Percentiles rank a stretch among this genome's conserved stretches.
Evolutionary conservation across 2,113 vertebrate genomes (phyloP).

Genomic region (Fukomys damarensis): DNA sequence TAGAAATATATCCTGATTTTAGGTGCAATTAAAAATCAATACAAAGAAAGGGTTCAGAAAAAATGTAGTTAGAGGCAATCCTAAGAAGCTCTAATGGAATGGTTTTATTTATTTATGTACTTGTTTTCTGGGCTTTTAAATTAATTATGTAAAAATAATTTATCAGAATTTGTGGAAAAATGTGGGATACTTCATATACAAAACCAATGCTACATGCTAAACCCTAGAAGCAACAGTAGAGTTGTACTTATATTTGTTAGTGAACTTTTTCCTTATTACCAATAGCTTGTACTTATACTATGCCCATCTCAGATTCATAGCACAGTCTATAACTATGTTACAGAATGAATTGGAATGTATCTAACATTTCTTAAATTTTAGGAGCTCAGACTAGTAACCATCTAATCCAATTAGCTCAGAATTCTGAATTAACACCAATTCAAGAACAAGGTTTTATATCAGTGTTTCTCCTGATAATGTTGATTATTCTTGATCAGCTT

Average conservation of each 20-base stretch:
- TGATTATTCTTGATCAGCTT: background rate
- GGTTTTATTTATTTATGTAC: background rate
- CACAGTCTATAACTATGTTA: background rate
- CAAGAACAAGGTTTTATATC: background rate
- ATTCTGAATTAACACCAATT: background rate
- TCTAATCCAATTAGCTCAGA: background rate
- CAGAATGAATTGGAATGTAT: constrained; percentile 19
- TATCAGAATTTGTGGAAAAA: background rate
- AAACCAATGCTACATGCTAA: background rate
- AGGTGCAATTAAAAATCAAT: background rate
- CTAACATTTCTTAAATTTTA: constrained; percentile 6
- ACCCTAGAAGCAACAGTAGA: background rate
- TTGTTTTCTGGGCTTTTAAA: background rate
- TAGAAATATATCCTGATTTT: constrained; percentile 35
- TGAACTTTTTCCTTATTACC: background rate
- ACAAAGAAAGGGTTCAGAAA: background rate
- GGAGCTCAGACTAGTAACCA: background rate
- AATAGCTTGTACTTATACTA: background rate
- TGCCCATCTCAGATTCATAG: background rate
- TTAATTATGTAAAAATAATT: background rate
- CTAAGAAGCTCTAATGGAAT: background rate
- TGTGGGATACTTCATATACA: background rate
- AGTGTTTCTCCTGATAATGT: background rate
- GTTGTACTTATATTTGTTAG: background rate
- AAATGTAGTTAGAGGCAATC: background rate